Base-by-base conservation (phyloP, 2,888 invertebrate species). In the Acleris holmiana region DNA sequence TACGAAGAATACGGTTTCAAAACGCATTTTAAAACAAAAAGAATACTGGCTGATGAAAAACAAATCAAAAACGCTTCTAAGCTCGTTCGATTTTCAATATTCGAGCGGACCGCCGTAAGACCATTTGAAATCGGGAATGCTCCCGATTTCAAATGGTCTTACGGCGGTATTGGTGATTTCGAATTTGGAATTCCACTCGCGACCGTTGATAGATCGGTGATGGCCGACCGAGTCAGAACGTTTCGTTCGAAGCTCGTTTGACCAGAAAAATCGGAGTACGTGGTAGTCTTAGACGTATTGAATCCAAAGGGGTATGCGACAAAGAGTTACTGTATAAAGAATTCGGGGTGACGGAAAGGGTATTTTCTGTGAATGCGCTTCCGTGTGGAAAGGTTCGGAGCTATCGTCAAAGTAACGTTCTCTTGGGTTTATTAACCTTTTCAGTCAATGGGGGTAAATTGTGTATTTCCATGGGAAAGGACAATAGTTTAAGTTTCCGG, bases 121-220 rank as follows among this genome's bases (percentile, higher is more conserved):
- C 88, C 76, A 71, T 89, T 88, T 79, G 83, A 77, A 82, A 80
- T 79, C 79, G 78, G 76, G 73, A 67, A 79, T 81, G 80, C n/a
- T n/a, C n/a, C n/a, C n/a, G n/a, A n/a, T n/a, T n/a, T n/a, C n/a
- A n/a, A n/a, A n/a, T n/a, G n/a, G n/a, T n/a, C n/a, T n/a, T n/a
- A n/a, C n/a, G n/a, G n/a, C n/a, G n/a, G n/a, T n/a, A 89, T 89
- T 89, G 91, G 89, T 83, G 83, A 86, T 89, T 86, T 85, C 80
- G 78, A 82, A 88, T 88, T 91, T 89, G 77, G 80, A 81, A 91
- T 91, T 91, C 91, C 75, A 80, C 81, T 75, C 88, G 88, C 89
- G 88, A 82, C 68, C 73, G 80, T 82, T 91, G 91, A 91, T 91
- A 88, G 90, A 91, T 91, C 87, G 88, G 79, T 82, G 85, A 89